These are phyloP conservation scores for Patiria miniata DNA, from an alignment of 35 echinoderm and acorn worm genomes.

Conservation along the genomic window DNA sequence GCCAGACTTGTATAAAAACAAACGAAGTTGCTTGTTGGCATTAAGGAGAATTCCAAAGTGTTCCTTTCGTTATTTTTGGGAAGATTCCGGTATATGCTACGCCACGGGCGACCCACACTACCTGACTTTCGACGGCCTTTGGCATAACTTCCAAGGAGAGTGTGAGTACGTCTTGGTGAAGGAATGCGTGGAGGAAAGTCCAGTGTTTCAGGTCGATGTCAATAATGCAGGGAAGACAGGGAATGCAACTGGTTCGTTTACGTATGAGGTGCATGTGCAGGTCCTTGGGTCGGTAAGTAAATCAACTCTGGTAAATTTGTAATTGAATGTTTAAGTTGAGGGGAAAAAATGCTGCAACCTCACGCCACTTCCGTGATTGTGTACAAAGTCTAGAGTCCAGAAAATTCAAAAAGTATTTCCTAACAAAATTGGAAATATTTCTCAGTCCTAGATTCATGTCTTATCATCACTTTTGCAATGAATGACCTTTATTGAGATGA, in stretches of 20 bases:
- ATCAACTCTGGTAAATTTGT: no score
- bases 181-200: conserved; percentile 40
- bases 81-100: conserved; percentile 87
- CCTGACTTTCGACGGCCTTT: conserved; percentile 76
- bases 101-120: conserved; percentile 84
- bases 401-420: no score
- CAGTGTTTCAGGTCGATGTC: conserved; percentile 58
- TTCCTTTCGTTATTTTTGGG: not conserved
- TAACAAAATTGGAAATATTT: no score
- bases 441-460: no score
- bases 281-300: conserved; percentile 63
- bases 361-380: no score
- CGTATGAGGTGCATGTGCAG: conserved; percentile 58
- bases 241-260: conserved; percentile 50
- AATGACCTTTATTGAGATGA: no score
- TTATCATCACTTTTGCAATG: no score
- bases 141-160: conserved; percentile 79
- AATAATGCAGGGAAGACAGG: conserved; percentile 39
- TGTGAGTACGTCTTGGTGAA: conserved; percentile 81
- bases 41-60: not conserved
- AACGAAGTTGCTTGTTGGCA: no score
- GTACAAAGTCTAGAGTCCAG: no score
- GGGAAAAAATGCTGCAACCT: no score
- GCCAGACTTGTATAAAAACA: no score
- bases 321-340: no score